Evolutionary conservation across 2,113 vertebrate species (phyloP), one percentile per base, ranked within the genome.

Genomic region (Paradoxurus hermaphroditus): DNA sequence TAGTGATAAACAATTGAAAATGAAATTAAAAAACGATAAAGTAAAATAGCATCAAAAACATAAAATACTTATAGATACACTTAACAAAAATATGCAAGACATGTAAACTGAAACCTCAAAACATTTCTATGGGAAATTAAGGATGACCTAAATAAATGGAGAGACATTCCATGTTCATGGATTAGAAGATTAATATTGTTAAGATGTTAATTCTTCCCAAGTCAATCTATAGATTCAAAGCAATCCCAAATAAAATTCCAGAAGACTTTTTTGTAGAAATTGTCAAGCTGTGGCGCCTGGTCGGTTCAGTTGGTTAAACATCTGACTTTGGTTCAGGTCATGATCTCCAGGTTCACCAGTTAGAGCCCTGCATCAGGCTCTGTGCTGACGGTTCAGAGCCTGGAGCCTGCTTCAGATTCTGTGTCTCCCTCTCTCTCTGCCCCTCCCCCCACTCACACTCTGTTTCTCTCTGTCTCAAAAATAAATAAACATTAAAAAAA

Each of bases 101-200:
- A 46, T 56, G 5, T 49, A 78, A 92, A 90, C 68, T 63, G 21
- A 94, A 89, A 72, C 11, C 84, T 92, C 4, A 89, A 94, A 95
- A 88, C 14, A 94, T 53, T 90, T 96, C 63, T 72, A 19, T 77
- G 16, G 83, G 31, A 82, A 86, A 87, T 93, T 93, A 86, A 96
- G 67, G 21, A 62, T 62, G 18, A 81, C 9, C 31, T 67, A 78
- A 75, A 81, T 36, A 90, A 53, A 72, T 36, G 15, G 11, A 96
- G 15, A 78, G 7, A 19, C 3, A 34, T 21, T 49, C 29, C 34
- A n/a, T 72, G 11, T 70, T 63, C n/a, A 23, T 10, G 34, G 53
- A 27, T 41, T 44, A 5, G 23, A 95, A 97, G 41, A 63, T 14
- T 79, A 21, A 19, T 39, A 83, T 27, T 73, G 21, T 84, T 79